Base-by-base conservation (phyloP, 2,888 invertebrate genomes). In the Chloromyia formosa region DNA sequence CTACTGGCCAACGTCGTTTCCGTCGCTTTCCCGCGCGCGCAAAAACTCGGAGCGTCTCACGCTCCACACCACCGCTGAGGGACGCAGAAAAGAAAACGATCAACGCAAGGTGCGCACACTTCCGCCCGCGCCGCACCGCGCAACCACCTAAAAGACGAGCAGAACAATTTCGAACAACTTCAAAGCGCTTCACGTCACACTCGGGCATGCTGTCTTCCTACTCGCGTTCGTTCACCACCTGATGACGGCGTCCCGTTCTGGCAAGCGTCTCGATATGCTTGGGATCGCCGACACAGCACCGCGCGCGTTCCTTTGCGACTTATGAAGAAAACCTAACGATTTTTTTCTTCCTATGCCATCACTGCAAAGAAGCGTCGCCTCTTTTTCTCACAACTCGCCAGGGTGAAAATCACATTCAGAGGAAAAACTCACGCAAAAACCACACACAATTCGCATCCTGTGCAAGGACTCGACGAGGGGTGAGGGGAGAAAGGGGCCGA, bases 381-480 rank as follows among this genome's bases (percentile, higher is more conserved):
- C 22, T 22, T 35, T 35, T 35, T 35, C 27, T 35, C 27, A 35
- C 7, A 35, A n/a, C n/a, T 35, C 27, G 7, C 27, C 27, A 35
- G 27, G 27, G 7, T 35, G 7, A 35, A 35, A 4, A 35, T 35
- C 27, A 35, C 27, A n/a, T n/a, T n/a, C n/a, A n/a, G n/a, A n/a
- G n/a, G n/a, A n/a, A n/a, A 62, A 61, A 45, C 62, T 75, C 62
- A 75, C 58, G 45, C 68, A 16, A 54, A 14, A 60, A 14, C 53
- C 54, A 72, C 58, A 56, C 75, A 49, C 12, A 49, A 12, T 49
- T n/a, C 3, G 16, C 16, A 12, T 49, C 49, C 49, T 35, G 2
- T 35, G 27, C 27, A 35, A 35, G 27, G 27, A 35, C 27, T 7
- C 2, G 7, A 35, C n/a, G 27, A 35, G 7, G 7, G 27, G 3